phyloP scores from a whole-genome alignment of 2,888 invertebrate species.

The Chrysina gloriosa region DNA sequence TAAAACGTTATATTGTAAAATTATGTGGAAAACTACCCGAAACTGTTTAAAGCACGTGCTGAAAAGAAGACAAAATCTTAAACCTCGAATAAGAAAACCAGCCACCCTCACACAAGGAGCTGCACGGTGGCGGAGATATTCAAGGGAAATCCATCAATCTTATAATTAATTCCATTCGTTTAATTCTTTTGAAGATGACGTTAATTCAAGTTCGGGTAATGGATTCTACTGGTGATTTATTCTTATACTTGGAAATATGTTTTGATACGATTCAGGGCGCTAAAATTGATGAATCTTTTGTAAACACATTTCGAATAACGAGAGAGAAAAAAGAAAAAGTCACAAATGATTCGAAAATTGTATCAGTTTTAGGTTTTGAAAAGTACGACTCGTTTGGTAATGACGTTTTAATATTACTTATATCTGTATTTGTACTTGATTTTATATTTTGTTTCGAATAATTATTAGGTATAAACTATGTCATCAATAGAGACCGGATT shows the following conservation, averaged over 20 bases:
- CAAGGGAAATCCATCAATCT: slow-evolving; percentile 64
- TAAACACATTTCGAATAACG: slow-evolving; percentile 32
- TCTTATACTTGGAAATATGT: slow-evolving; percentile 55
- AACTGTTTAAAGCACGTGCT: background rate
- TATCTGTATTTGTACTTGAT: too few relatives aligned
- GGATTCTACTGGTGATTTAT: slow-evolving; percentile 63
- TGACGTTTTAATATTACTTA: too few relatives aligned
- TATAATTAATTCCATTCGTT: slow-evolving; percentile 68
- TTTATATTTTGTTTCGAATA: too few relatives aligned
- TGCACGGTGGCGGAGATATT: slow-evolving; percentile 39
- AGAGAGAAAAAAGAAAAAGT: background rate
- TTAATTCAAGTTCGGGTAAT: slow-evolving; percentile 64
- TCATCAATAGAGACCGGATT: too few relatives aligned
- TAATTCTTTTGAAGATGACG: slow-evolving; percentile 67
- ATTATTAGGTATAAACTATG: too few relatives aligned
- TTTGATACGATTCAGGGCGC: slow-evolving; percentile 53
- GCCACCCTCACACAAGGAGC: slow-evolving; percentile 23
- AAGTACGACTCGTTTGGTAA: too few relatives aligned
- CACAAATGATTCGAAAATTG: slow-evolving; percentile 1
- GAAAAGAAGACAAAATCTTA: slow-evolving; percentile 17
- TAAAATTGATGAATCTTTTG: slow-evolving; percentile 52
- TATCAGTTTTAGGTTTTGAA: background rate
- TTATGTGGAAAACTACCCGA: too few relatives aligned
- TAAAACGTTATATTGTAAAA: too few relatives aligned
- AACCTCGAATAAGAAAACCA: slow-evolving; percentile 28